Conservation (phyloP, 2,797 vertebrate species). For the Gymnothorax reevesii region DNA sequence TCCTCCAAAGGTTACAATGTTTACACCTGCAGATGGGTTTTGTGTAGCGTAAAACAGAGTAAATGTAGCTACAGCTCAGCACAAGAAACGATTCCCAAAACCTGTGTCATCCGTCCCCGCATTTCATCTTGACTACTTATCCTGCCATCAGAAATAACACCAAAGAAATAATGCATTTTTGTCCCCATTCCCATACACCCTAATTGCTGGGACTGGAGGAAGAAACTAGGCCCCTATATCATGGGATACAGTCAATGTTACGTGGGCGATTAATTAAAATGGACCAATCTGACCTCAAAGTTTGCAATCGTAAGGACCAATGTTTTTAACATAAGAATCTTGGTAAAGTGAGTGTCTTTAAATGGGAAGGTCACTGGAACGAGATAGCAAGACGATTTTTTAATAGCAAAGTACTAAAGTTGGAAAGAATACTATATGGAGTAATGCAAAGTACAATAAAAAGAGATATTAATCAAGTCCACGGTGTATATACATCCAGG, state of each 20-base stretch:
- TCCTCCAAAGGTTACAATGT: neutral
- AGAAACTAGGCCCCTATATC: too few species aligned
- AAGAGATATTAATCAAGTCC: neutral
- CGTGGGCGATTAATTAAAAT: neutral
- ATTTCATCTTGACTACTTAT: neutral
- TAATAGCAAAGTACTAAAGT: too few species aligned
- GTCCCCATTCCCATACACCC: neutral
- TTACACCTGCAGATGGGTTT: conserved; percentile 16
- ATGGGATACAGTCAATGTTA: too few species aligned
- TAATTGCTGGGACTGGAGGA: neutral
- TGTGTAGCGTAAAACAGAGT: conserved; percentile 15
- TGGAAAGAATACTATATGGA: too few species aligned
- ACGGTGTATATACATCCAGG: neutral
- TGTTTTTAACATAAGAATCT: neutral
- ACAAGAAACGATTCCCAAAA: neutral
- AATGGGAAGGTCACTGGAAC: neutral
- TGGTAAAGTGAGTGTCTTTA: neutral
- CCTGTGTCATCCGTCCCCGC: neutral
- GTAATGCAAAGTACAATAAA: neutral
- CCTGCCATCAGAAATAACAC: neutral
- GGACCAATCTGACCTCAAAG: neutral
- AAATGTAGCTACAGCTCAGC: neutral
- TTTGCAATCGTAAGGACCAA: neutral
- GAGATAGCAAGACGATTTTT: too few species aligned
- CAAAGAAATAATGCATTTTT: neutral